phyloP scores from a whole-genome alignment of 2,113 vertebrate species.

The Galbula dea region DNA sequence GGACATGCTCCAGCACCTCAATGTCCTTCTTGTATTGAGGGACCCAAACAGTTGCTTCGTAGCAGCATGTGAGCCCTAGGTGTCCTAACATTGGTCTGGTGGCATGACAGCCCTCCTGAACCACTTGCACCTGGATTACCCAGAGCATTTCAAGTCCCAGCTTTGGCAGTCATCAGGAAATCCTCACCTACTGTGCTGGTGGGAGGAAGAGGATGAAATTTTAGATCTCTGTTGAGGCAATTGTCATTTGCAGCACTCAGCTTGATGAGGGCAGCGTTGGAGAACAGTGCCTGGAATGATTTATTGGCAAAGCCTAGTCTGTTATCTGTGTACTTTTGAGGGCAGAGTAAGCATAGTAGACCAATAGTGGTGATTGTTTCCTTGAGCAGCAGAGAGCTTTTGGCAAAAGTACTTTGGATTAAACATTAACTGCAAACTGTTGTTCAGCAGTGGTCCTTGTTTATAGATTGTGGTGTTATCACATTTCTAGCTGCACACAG shows the following conservation, averaged over 20 bases:
- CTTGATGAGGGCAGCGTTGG: background rate
- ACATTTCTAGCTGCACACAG: background rate
- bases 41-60: background rate
- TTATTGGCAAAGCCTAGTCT: constrained; percentile 3
- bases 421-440: constrained; percentile 38
- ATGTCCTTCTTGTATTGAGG: background rate
- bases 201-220: constrained; percentile 13
- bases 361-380: background rate
- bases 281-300: background rate
- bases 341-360: background rate
- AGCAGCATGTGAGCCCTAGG: background rate
- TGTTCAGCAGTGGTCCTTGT: background rate
- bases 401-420: constrained; percentile 31
- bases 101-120: background rate
- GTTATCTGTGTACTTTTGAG: background rate
- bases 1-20: background rate
- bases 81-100: background rate
- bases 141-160: background rate
- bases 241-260: background rate
- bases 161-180: background rate
- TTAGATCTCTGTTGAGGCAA: background rate
- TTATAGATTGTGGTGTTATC: background rate
- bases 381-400: background rate
- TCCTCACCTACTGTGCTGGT: background rate
- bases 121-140: background rate